phyloP scores from a whole-genome alignment of 2,113 vertebrate species.

The Todiramphus chloris region DNA sequence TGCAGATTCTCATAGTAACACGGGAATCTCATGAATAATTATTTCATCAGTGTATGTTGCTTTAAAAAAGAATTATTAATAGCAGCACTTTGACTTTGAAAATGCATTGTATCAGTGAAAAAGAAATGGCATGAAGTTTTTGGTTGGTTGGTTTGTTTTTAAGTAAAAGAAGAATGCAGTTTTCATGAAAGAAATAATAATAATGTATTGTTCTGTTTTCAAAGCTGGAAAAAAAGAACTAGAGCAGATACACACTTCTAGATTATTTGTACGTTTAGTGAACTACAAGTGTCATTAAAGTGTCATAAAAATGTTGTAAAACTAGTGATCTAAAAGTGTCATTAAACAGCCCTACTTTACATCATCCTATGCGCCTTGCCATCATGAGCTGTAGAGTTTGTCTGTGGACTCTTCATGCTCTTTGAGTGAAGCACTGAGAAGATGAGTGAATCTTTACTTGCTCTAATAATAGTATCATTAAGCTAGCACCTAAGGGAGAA shows the following conservation, averaged over 20 bases:
- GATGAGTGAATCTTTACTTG: not conserved
- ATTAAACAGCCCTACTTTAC: not conserved
- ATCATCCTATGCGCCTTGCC: not conserved
- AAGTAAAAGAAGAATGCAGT: not conserved
- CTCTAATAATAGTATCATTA: not conserved
- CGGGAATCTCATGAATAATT: not conserved
- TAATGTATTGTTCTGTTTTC: not conserved
- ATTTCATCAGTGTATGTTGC: not conserved
- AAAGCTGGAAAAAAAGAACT: not conserved
- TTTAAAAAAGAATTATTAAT: not conserved
- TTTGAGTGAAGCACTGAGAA: not conserved
- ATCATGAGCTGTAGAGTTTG: not conserved
- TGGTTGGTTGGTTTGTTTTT: not conserved
- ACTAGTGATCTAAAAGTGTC: not conserved
- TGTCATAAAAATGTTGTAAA: too few species aligned
- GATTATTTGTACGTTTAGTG: not conserved
- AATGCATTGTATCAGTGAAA: not conserved
- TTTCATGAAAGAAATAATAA: not conserved
- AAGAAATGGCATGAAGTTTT: not conserved
- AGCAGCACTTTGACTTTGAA: not conserved
- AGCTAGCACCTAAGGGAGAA: not conserved
- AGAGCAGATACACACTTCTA: not conserved
- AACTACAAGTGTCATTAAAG: not conserved
- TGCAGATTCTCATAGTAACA: not conserved
- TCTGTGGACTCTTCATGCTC: fast-evolving